Conservation (phyloP, 2,797 vertebrate species). For the Sebastes melanostomus region DNA sequence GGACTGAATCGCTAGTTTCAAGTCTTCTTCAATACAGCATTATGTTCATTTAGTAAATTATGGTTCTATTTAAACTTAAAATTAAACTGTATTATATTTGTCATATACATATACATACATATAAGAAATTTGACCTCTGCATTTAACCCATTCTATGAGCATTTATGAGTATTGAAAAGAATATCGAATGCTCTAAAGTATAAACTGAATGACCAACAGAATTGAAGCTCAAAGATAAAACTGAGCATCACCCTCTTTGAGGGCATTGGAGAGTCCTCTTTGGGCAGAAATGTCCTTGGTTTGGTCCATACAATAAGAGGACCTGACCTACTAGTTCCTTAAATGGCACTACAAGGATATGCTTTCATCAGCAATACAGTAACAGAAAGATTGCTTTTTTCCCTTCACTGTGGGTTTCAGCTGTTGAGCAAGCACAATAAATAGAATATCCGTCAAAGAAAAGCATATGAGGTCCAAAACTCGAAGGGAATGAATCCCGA, state of each 20-base stretch:
- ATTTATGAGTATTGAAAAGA: not conserved
- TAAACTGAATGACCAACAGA: not conserved
- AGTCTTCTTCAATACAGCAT: no score
- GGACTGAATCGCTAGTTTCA: no score
- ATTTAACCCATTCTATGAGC: no score
- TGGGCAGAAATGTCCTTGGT: not conserved
- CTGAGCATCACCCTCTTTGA: not conserved
- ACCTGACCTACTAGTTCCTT: not conserved
- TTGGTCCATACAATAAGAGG: not conserved
- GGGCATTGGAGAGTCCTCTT: not conserved
- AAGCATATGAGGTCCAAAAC: not conserved
- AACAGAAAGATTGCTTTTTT: not conserved
- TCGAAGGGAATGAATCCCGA: constrained; percentile 2
- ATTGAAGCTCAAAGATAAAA: not conserved
- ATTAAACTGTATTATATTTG: no score
- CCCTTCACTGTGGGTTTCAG: not conserved
- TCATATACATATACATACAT: no score
- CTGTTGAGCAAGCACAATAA: not conserved
- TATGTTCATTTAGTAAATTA: no score
- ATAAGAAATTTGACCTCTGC: no score
- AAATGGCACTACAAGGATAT: not conserved
- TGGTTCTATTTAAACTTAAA: no score
- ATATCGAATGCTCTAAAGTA: not conserved
- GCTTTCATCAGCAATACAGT: not conserved
- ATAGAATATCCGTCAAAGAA: not conserved